Conservation (phyloP, 2,888 invertebrate genomes). For the Lasioglossum figueresi region DNA sequence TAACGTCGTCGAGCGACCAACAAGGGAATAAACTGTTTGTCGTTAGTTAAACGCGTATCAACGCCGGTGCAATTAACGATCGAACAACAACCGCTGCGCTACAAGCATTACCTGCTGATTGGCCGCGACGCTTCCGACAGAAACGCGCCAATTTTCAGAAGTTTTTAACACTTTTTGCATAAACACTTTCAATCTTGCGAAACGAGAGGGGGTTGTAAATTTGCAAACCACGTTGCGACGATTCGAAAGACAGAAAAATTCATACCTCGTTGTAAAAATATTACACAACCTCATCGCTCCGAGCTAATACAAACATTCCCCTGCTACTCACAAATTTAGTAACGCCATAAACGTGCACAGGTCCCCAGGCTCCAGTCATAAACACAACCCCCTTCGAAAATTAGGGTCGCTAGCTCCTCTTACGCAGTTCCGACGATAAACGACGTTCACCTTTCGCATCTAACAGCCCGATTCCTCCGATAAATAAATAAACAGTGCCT, state of each 20-base stretch:
- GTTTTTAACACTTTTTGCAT: background rate
- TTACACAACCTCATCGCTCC: background rate
- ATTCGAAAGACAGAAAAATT: background rate
- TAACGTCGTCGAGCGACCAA: slow-evolving; percentile 37
- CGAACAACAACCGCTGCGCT: slow-evolving; percentile 24
- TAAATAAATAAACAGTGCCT: background rate
- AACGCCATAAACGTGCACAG: background rate
- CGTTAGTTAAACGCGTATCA: slow-evolving; percentile 26
- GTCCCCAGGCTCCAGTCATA: background rate
- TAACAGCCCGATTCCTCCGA: background rate
- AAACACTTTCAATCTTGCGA: background rate
- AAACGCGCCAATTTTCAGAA: background rate
- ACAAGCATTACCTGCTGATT: slow-evolving; percentile 22
- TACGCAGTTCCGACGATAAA: background rate
- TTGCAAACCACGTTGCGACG: background rate
- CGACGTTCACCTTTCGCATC: background rate
- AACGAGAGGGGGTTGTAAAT: background rate
- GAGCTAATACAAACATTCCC: background rate
- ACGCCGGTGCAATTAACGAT: slow-evolving; percentile 33
- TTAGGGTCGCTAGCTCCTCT: background rate
- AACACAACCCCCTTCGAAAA: background rate
- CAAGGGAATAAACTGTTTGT: slow-evolving; percentile 30
- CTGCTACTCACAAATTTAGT: slow-evolving; percentile 1
- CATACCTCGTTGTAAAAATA: background rate
- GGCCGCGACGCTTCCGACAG: background rate